phyloP scores from a whole-genome alignment of 2,888 invertebrate genomes.

The Selenia dentaria region DNA sequence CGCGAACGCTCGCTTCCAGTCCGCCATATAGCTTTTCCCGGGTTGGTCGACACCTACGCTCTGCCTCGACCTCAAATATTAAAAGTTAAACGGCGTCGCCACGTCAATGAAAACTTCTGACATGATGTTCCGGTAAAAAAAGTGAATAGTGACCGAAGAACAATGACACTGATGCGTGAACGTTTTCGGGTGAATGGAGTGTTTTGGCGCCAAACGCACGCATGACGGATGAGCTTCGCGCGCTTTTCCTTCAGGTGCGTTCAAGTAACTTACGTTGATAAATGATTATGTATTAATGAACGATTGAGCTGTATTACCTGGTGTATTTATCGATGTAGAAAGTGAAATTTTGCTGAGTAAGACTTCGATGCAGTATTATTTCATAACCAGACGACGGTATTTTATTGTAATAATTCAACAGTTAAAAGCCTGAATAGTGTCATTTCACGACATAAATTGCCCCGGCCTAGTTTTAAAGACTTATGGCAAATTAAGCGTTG shows the following conservation, averaged over 20 bases:
- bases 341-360: too few relatives aligned
- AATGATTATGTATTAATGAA: slow-evolving; percentile 53
- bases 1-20: slow-evolving; percentile 58
- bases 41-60: slow-evolving; percentile 71
- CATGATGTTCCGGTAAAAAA: slow-evolving; percentile 12
- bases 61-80: slow-evolving; percentile 42
- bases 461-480: slow-evolving; percentile 61
- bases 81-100: slow-evolving; percentile 28
- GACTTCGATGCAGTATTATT: slow-evolving; percentile 28
- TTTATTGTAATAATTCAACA: slow-evolving; percentile 42
- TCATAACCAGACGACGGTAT: slow-evolving; percentile 29
- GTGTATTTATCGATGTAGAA: too few relatives aligned
- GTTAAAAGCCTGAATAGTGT: slow-evolving; percentile 55
- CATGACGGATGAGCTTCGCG: slow-evolving; percentile 77
- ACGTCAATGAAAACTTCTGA: slow-evolving; percentile 19
- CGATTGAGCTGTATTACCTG: too few relatives aligned
- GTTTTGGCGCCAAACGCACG: slow-evolving; percentile 69
- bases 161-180: slow-evolving; percentile 67
- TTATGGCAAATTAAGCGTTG: slow-evolving; percentile 55
- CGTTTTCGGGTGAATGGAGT: slow-evolving; percentile 55
- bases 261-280: slow-evolving; percentile 60
- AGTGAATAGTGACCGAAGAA: slow-evolving; percentile 29
- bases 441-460: slow-evolving; percentile 62
- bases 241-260: slow-evolving; percentile 77
- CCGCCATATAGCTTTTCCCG: slow-evolving; percentile 71